Percentiles rank a stretch among this genome's conserved stretches.
Conservation (phyloP, 2,797 vertebrate species). For the Tokudaia tokunoshimensis region DNA sequence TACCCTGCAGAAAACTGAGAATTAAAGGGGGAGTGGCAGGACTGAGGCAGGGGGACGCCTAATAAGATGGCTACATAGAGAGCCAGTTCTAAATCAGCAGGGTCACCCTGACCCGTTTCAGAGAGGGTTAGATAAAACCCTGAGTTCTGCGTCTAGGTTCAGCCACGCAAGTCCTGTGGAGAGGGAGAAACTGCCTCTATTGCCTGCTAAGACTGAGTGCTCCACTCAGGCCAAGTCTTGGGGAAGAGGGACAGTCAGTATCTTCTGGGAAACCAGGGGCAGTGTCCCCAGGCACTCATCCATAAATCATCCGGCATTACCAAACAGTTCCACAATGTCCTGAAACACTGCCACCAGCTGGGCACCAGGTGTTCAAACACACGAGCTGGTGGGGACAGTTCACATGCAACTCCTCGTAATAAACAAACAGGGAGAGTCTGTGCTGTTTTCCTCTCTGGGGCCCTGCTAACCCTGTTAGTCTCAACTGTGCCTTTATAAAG, state of each 20-base stretch:
- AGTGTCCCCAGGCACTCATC: neutral
- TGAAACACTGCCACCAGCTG: neutral
- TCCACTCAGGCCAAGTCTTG: neutral
- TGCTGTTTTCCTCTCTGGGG: neutral
- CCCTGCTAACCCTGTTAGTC: neutral
- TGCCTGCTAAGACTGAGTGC: neutral
- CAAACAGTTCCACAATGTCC: neutral
- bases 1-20: neutral
- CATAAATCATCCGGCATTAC: neutral
- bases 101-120: neutral
- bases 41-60: neutral
- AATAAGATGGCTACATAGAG: neutral
- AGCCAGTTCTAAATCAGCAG: neutral
- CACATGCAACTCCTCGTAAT: neutral
- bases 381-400: neutral
- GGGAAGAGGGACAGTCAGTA: fast-evolving
- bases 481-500: neutral
- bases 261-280: too few relatives aligned
- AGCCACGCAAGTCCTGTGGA: neutral
- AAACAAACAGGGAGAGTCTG: neutral
- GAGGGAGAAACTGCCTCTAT: neutral
- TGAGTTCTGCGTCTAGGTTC: neutral
- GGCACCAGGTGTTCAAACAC: neutral
- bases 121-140: neutral
- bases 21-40: neutral